Percentiles rank a stretch among this genome's conserved stretches.
Evolutionary conservation across 2,113 vertebrate genomes (phyloP).

Genomic region (Brienomyrus longianalis): DNA sequence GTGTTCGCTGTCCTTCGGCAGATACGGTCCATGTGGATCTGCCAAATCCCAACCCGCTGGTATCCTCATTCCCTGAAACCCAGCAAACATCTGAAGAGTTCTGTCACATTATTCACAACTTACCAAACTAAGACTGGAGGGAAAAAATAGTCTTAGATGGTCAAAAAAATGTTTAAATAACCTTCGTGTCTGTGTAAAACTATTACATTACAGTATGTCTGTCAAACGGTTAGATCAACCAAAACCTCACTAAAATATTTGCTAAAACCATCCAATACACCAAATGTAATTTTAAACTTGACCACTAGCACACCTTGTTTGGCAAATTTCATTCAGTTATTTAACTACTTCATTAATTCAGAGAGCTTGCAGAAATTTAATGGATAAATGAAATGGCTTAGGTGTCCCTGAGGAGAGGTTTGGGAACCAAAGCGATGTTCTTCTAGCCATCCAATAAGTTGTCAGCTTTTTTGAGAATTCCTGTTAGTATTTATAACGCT

Average conservation of each 20-base stretch:
- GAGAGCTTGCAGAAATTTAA: not conserved
- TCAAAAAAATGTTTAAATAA: not conserved
- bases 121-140: not conserved
- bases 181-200: not conserved
- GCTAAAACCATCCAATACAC: not conserved
- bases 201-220: not conserved
- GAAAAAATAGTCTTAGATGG: not conserved
- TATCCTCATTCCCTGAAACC: not conserved
- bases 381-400: not conserved
- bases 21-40: conserved; percentile 15
- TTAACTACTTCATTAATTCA: not conserved
- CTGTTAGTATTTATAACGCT: not conserved
- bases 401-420: not conserved
- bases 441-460: not conserved
- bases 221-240: not conserved
- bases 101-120: not conserved
- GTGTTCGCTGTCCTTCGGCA: not conserved
- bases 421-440: not conserved
- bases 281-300: not conserved
- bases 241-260: not conserved
- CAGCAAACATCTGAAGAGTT: not conserved
- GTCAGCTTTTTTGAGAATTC: not conserved
- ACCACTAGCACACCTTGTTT: not conserved
- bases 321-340: not conserved
- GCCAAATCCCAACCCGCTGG: not conserved